phyloP scores from a whole-genome alignment of 2,888 invertebrate species.

The Beris chalybata region DNA sequence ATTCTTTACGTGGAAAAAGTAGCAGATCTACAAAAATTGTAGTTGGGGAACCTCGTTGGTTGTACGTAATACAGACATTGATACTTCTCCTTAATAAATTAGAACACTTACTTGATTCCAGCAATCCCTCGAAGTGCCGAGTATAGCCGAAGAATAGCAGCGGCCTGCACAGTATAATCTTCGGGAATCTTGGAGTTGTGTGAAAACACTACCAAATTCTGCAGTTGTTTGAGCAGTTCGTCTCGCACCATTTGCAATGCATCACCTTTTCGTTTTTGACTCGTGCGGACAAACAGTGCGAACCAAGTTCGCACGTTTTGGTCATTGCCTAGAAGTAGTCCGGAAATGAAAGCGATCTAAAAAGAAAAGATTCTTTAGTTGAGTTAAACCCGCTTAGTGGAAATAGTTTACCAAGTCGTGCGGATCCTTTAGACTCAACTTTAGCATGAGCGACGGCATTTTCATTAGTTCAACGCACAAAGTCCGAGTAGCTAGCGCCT shows the following conservation, averaged over 20 bases:
- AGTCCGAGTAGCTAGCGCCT: conserved; percentile 80
- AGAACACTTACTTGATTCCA: conserved; percentile 73
- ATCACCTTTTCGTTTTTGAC: conserved; percentile 70
- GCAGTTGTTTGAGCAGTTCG: conserved; percentile 73
- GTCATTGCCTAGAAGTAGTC: conserved; percentile 86
- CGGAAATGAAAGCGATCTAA: conserved; percentile 82
- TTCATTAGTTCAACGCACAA: conserved; percentile 88
- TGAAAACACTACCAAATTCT: conserved; percentile 65
- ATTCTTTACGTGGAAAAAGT: too few relatives aligned
- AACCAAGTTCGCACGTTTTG: conserved; percentile 90
- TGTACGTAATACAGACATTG: too few relatives aligned
- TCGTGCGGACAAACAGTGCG: conserved; percentile 82
- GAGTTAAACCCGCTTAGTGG: neutral
- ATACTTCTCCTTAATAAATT: too few relatives aligned
- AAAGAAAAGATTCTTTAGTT: conserved; percentile 5
- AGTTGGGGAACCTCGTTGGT: too few relatives aligned
- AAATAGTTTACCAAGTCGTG: conserved; percentile 60
- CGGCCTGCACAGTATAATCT: conserved; percentile 77
- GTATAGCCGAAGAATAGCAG: conserved; percentile 85
- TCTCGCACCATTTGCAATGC: conserved; percentile 65
- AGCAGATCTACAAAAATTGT: too few relatives aligned
- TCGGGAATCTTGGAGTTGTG: conserved; percentile 64
- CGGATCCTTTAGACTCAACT: conserved; percentile 73
- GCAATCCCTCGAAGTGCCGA: conserved; percentile 92
- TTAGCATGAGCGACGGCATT: conserved; percentile 86